Evolutionary conservation across 2,888 invertebrate genomes (phyloP).

Genomic region (Pherbina coryleti): DNA sequence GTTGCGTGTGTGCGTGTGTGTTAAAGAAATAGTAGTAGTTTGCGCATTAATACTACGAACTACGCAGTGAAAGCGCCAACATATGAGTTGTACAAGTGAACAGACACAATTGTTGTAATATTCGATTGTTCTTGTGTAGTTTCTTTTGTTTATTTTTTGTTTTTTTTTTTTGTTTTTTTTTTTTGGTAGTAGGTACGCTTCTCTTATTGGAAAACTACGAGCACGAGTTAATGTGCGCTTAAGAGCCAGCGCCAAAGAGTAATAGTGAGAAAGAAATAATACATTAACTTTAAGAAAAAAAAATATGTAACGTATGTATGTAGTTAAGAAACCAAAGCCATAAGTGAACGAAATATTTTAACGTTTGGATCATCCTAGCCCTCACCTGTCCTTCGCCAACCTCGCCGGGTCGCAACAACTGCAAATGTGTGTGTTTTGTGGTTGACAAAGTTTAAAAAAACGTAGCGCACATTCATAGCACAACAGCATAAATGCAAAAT

Average conservation of each 20-base stretch:
- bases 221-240: not conserved
- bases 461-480: constrained; percentile 9
- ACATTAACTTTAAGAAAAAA: not conserved
- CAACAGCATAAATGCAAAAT: constrained; percentile 35
- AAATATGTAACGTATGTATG: not conserved
- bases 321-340: constrained; percentile 15
- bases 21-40: not conserved
- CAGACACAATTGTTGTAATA: too few species aligned
- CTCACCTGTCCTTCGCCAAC: constrained; percentile 80
- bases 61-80: too few species aligned
- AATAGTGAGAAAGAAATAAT: not conserved
- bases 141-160: too few species aligned
- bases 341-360: constrained; percentile 18
- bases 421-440: constrained; percentile 51
- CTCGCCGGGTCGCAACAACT: constrained; percentile 82
- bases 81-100: too few species aligned
- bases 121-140: not conserved
- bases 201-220: too few species aligned
- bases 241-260: not conserved
- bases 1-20: constrained; percentile 22
- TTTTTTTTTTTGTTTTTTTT: not conserved
- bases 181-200: not conserved
- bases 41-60: too few species aligned
- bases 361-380: constrained; percentile 34
- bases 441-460: constrained; percentile 43